Conservation (phyloP, 2,113 vertebrate genomes). For the Stictonetta naevosa region DNA sequence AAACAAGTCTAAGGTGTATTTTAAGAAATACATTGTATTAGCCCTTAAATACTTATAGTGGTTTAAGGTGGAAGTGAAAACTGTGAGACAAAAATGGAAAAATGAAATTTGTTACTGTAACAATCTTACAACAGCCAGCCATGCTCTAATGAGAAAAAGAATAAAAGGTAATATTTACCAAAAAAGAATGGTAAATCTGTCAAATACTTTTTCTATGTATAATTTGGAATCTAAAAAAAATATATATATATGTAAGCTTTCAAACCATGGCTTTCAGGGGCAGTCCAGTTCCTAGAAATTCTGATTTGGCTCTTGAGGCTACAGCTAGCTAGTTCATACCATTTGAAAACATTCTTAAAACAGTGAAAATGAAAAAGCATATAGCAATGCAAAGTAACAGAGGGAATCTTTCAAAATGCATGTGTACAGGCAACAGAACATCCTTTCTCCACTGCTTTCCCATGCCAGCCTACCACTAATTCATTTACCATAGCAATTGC, state of each 20-base stretch:
- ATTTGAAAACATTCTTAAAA: background rate
- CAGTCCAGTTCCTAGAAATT: background rate
- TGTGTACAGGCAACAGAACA: background rate
- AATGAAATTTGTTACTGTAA: background rate
- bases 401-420: background rate
- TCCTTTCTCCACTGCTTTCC: background rate
- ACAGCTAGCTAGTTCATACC: background rate
- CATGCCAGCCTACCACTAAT: background rate
- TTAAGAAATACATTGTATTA: background rate
- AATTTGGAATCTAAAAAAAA: background rate
- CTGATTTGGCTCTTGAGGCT: background rate
- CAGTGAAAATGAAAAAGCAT: background rate
- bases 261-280: background rate
- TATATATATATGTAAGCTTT: background rate
- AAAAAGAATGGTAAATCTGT: background rate
- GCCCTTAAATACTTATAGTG: background rate
- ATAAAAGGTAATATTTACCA: background rate
- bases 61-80: background rate
- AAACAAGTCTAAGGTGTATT: background rate
- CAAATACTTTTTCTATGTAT: background rate
- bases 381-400: background rate
- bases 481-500: background rate
- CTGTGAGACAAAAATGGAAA: background rate
- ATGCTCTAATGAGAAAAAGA: background rate
- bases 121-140: background rate